Evolutionary conservation across 2,888 invertebrate species (phyloP).

Genomic region (Leptura quadrifasciata): DNA sequence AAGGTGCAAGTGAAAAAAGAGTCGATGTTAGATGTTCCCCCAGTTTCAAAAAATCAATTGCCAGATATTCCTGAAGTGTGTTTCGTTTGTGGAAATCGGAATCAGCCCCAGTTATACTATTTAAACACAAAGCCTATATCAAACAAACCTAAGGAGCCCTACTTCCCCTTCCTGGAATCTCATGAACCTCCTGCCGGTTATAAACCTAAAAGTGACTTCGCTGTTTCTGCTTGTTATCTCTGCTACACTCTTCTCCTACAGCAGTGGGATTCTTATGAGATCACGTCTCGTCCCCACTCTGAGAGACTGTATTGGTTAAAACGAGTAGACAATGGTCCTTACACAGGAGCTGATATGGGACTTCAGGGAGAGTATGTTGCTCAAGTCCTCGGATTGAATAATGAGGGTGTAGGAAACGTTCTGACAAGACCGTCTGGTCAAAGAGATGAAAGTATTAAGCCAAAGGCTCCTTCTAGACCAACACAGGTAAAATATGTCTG

Average conservation of each 20-base stretch:
- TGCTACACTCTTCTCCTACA: slow-evolving; percentile 91
- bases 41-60: slow-evolving; percentile 51
- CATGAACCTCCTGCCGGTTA: slow-evolving; percentile 92
- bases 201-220: slow-evolving; percentile 69
- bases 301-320: slow-evolving; percentile 96
- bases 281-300: slow-evolving; percentile 85
- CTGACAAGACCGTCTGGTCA: slow-evolving; percentile 25
- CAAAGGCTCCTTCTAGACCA: slow-evolving; percentile 66
- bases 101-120: slow-evolving; percentile 79
- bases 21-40: slow-evolving; percentile 50
- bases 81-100: slow-evolving; percentile 85
- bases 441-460: slow-evolving; percentile 64
- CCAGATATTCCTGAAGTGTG: slow-evolving; percentile 73
- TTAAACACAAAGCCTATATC: slow-evolving; percentile 81
- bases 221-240: slow-evolving; percentile 87
- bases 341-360: slow-evolving; percentile 91
- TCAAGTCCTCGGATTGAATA: slow-evolving; percentile 86
- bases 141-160: slow-evolving; percentile 84
- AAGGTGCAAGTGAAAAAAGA: slow-evolving; percentile 73
- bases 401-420: slow-evolving; percentile 71
- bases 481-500: slow-evolving; percentile 44
- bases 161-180: slow-evolving; percentile 93
- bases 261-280: slow-evolving; percentile 95
- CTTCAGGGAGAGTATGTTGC: slow-evolving; percentile 92
- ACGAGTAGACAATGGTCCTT: slow-evolving; percentile 91